Evolutionary conservation across 2,888 invertebrate genomes (phyloP), one percentile per base, ranked within the genome.

Genomic region (Ophonus ardosiacus): DNA sequence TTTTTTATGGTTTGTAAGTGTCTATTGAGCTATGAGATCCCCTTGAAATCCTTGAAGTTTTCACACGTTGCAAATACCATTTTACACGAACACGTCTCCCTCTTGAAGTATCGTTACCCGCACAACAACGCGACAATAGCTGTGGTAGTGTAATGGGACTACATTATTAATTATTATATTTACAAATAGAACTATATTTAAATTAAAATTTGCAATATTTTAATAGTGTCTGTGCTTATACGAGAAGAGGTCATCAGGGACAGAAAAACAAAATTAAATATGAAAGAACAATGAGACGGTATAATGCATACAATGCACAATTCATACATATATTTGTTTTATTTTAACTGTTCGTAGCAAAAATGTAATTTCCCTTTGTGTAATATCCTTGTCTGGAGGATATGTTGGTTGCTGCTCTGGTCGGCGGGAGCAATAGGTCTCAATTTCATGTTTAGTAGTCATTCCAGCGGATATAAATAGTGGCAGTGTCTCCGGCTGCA

Each of bases 401-500:
- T 79, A 78, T 84, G 17, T 78, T 51, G 40, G 38, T 59, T 31
- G 83, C 15, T 24, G 43, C 63, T 68, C 65, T 68, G 61, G 40
- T 76, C 79, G 51, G 21, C 68, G 79, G 21, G 24, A 43, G 85
- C 85, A 85, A 80, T 85, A 80, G 85, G 85, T 85, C 85, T 85
- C 85, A 79, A 85, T 85, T 86, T 86, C 86, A 86, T 86, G 86
- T 86, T 86, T 86, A 86, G 86, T 85, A 86, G 85, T 86, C 85
- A 85, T 86, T 85, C 83, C 74, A 76, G 68, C 59, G 86, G 80
- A 78, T 86, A 85, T 86, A 86, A 86, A 86, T 86, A 86, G 86
- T 82, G 85, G 76, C 83, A 84, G 84, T 68, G 68, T 56, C 79
- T 24, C 43, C 86, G 68, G 86, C 85, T 85, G 85, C 84, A 85